These are phyloP conservation scores for Drosophila fulvimacula DNA, from an alignment of 2,888 invertebrate species.

Conservation along the genomic window DNA sequence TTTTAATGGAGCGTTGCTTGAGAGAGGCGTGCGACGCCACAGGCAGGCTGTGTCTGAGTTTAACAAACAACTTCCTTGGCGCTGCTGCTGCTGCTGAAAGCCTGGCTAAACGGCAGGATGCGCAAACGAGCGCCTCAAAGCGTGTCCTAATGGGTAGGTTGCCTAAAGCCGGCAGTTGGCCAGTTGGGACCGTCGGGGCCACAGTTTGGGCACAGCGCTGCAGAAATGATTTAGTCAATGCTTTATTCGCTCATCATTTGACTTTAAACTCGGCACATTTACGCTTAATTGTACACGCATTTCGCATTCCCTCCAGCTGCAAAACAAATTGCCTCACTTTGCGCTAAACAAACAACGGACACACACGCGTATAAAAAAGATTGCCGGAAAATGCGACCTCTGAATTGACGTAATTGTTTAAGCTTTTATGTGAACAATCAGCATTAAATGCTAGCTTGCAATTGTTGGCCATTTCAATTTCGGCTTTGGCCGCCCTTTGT, in stretches of 20 bases:
- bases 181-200: not conserved
- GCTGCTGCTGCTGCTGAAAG: conserved; percentile 42
- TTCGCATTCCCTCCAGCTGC: conserved; percentile 15
- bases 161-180: conserved; percentile 30
- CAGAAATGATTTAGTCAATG: conserved; percentile 73
- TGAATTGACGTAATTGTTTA: conserved; percentile 48
- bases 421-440: conserved; percentile 67
- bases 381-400: conserved; percentile 26
- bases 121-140: conserved; percentile 53
- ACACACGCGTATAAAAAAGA: conserved; percentile 52
- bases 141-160: conserved; percentile 43
- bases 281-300: conserved; percentile 61
- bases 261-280: conserved; percentile 53
- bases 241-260: conserved; percentile 51
- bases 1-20: conserved; percentile 69
- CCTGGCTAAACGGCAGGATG: conserved; percentile 55
- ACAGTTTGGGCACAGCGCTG: conserved; percentile 18
- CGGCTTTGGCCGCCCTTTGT: conserved; percentile 39
- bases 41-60: conserved; percentile 51
- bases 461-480: conserved; percentile 46
- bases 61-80: conserved; percentile 72
- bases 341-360: conserved; percentile 52
- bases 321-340: conserved; percentile 38
- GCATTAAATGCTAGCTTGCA: conserved; percentile 62
- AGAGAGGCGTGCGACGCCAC: conserved; percentile 23